Evolutionary conservation across 2,797 vertebrate genomes (phyloP), one percentile per base, ranked within the genome.

Genomic region (Amphiprion clarkii): DNA sequence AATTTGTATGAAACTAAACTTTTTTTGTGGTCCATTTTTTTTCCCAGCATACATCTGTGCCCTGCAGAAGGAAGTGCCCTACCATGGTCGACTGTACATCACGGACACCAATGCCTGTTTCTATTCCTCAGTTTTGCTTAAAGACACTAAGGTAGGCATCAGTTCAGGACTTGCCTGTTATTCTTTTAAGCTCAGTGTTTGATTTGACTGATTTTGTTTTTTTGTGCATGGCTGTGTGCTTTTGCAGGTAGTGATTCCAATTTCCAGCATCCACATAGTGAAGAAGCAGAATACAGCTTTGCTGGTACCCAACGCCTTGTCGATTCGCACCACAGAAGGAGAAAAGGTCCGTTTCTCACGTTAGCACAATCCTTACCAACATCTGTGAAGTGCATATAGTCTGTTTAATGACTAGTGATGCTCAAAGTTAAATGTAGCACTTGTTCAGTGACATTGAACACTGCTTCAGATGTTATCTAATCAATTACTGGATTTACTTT

Each of bases 241-340:
- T 9, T 77, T 73, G 3, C 83, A 97, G 97, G 90, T 92, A 0
- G 89, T 96, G 48, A 89, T 98, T 73, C 95, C 96, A 0, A 76
- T 97, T 4, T 64, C 86, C 23, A 90, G 75, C 49, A 92, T 98
- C 76, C 87, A 78, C 0, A 71, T 91, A 23, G 78, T 97, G 69
- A 97, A 97, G 88, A 98, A 98, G 72, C 95, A 97, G 89, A 97
- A 97, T 89, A 98, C 88, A 0, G 96, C 93, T 0, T 82, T 97
- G 46, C 88, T 97, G 64, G 96, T 98, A 17, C 97, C 96, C 31
- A 98, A 97, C 0, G 96, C 96, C 4, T 84, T 97, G 85, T 96
- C 96, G 3, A 74, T 97, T 76, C 96, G 95, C 57, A 97, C 96
- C 0, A 76, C 53, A 0, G 79, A 92, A 0, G 95, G 96, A 31